phyloP scores from a whole-genome alignment of 1,140 invertebrate genomes.

The Anthonomus grandis region DNA sequence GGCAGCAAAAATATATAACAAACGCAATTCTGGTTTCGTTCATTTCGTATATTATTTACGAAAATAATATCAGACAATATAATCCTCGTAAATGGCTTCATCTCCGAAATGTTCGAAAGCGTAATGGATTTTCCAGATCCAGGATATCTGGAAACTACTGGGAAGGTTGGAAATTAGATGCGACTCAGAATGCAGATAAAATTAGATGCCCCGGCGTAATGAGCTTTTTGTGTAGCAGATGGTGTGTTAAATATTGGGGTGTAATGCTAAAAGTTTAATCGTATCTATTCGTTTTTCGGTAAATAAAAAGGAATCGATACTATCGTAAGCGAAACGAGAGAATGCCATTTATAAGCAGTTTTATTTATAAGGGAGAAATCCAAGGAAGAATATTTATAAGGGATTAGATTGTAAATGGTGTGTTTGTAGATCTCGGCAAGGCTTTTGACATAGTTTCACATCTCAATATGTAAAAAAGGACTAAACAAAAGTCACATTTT shows the following conservation, averaged over 20 bases:
- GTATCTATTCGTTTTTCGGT: too few relatives aligned
- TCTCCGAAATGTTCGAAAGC: conserved; percentile 5
- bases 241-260: conserved; percentile 15
- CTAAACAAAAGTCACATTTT: too few relatives aligned
- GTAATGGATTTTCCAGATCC: conserved; percentile 16
- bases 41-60: neutral
- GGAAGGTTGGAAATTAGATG: conserved; percentile 18
- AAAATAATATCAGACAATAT: neutral
- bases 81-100: conserved; percentile 1
- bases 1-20: neutral
- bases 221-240: conserved; percentile 13
- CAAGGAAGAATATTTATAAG: neutral
- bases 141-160: conserved; percentile 6
- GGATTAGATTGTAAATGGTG: neutral
- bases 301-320: conserved; percentile 18
- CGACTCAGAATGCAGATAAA: conserved; percentile 10
- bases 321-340: neutral
- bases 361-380: neutral
- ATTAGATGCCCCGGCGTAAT: conserved; percentile 13
- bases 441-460: too few relatives aligned
- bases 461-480: too few relatives aligned
- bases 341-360: neutral
- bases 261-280: too few relatives aligned
- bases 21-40: neutral
- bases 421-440: too few relatives aligned